Evolutionary conservation across 1,140 invertebrate genomes (phyloP), one percentile per base, ranked within the genome.

Genomic region (Apocrypta bakeri): DNA sequence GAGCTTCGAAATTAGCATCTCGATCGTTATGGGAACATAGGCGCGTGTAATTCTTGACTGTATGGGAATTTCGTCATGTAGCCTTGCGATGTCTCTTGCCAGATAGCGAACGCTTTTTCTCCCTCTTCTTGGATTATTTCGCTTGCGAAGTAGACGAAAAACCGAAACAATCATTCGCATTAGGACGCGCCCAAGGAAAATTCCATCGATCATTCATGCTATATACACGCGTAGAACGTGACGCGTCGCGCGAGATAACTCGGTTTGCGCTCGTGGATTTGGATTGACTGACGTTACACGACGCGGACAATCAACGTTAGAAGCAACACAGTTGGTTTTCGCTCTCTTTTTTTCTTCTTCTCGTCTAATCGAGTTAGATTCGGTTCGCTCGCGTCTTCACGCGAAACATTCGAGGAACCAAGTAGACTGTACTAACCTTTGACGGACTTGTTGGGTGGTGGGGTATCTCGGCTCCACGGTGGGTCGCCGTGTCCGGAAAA

Each of bases 401-500:
- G 48, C 48, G 48, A 21, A 42, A 12, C 40, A 12, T 42, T 42
- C 3, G 2, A 6, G 21, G 4, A 48, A 48, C 14, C 4, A 17
- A 14, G 0, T 12, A 48, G 14, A 48, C 12, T 48, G 0, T 56
- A 42, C 94, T 94, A 93, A 98, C 97, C 96, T 96, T 98, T 98
- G 81, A 97, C 93, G 74, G 94, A 93, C 93, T 97, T 98, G 89
- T 94, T 96, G 63, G 94, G 94, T 17, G 94, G 95, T 83, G 95
- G 95, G 25, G 93, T 93, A 86, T 97, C 96, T 29, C 95, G 92
- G 83, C 94, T 97, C 98, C 98, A 99, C 88, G 97, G 97, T 17
- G 98, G 98, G 89, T 99, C 98, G 0, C 98, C 98, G 91, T 98
- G 97, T 17, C 96, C 95, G 25, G 97, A 98, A 92, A 99, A 99